A percentile compares a stretch with the other conserved stretches of the same genome.
Conservation (phyloP, 2,888 invertebrate genomes). For the Eupithecia subumbrata region DNA sequence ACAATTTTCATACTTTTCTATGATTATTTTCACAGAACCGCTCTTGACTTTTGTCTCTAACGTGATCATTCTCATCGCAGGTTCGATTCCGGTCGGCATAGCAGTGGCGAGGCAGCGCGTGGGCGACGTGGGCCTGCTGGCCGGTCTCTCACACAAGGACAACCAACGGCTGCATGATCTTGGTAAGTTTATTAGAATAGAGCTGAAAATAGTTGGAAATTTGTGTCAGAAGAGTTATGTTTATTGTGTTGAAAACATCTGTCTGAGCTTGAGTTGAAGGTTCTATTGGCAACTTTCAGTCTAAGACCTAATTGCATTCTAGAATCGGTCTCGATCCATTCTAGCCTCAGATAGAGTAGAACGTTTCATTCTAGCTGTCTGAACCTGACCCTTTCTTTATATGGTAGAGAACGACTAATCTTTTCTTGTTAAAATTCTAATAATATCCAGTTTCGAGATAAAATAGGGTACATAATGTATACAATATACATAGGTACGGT, state of each 20-base stretch:
- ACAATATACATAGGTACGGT: background rate
- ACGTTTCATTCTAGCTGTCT: too few species aligned
- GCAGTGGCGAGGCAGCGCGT: conserved; percentile 92
- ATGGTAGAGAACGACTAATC: too few species aligned
- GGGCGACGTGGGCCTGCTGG: conserved; percentile 85
- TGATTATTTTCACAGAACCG: background rate
- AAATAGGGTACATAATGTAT: background rate
- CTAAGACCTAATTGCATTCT: background rate
- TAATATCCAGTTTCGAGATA: background rate
- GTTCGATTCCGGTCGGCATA: conserved; percentile 91
- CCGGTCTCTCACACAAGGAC: conserved; percentile 84
- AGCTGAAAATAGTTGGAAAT: background rate
- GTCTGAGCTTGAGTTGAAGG: background rate
- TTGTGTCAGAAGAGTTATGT: background rate
- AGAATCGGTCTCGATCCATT: background rate
- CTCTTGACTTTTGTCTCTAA: background rate
- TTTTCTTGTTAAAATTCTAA: too few species aligned
- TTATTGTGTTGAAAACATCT: background rate
- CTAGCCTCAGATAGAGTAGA: too few species aligned
- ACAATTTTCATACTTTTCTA: background rate
- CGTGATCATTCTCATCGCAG: conserved; percentile 32
- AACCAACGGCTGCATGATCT: conserved; percentile 83
- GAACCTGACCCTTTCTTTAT: too few species aligned
- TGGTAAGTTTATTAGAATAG: conserved; percentile 66
- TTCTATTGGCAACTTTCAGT: background rate